These are phyloP conservation scores for Lophura nycthemera DNA, from an alignment of 2,113 vertebrate species.

Conservation along the genomic window DNA sequence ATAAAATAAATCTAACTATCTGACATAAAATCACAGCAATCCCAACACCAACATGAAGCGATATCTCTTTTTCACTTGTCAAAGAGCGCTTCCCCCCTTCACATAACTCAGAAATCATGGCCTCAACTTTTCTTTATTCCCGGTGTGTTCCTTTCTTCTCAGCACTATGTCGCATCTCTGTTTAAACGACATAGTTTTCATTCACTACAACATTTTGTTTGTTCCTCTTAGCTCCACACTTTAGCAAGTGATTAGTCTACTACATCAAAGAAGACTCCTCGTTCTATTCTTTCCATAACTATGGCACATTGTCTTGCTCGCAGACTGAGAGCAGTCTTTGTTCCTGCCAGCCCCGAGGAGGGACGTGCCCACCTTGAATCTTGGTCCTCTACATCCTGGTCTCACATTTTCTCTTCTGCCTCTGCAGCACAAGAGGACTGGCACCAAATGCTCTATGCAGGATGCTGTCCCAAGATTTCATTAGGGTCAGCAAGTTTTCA, in stretches of 20 bases:
- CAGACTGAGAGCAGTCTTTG: background rate
- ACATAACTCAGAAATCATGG: accelerated
- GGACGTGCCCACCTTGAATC: background rate
- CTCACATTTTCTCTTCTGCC: background rate
- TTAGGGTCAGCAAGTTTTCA: background rate
- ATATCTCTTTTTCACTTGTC: background rate
- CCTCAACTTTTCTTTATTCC: background rate
- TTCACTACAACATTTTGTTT: background rate
- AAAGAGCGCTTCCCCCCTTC: background rate
- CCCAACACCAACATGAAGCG: background rate
- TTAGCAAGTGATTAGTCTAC: background rate
- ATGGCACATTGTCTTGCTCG: accelerated
- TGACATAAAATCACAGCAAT: background rate
- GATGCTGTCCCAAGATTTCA: accelerated
- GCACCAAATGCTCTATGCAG: background rate
- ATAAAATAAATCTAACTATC: background rate
- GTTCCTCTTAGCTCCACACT: background rate
- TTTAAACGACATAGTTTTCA: background rate
- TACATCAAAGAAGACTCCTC: background rate
- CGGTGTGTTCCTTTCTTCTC: background rate
- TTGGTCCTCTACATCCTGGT: background rate
- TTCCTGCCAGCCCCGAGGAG: background rate
- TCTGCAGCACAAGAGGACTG: background rate
- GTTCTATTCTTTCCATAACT: background rate
- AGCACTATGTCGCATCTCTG: background rate